phyloP scores from a whole-genome alignment of 2,888 invertebrate genomes.

The Criorhina ranunculi region DNA sequence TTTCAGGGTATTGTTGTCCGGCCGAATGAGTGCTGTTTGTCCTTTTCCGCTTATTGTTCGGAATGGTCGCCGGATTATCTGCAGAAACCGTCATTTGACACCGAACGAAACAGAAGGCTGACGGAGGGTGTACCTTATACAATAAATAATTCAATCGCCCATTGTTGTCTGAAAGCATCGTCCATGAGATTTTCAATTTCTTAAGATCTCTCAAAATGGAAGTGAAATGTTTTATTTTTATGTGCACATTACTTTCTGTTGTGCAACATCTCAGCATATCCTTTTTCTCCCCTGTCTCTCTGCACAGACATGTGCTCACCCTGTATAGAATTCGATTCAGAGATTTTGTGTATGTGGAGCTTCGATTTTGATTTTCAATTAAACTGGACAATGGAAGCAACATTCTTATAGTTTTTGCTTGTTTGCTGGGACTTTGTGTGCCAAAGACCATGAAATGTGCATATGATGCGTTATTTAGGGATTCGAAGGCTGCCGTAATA shows the following conservation, averaged over 20 bases:
- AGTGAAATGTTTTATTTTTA: conserved; percentile 74
- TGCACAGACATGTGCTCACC: conserved; percentile 2
- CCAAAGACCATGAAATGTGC: conserved; percentile 70
- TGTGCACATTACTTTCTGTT: conserved; percentile 72
- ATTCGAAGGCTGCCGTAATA: conserved; percentile 54
- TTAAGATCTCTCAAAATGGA: conserved; percentile 67
- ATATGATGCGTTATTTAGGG: conserved; percentile 72
- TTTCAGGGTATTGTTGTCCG: conserved; percentile 62
- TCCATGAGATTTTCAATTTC: conserved; percentile 71
- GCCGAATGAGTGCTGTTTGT: conserved; percentile 54
- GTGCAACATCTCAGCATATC: conserved; percentile 71
- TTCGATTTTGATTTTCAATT: conserved; percentile 75
- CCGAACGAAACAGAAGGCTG: conserved; percentile 44
- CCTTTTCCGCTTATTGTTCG: conserved; percentile 61
- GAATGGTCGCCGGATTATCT: conserved; percentile 54
- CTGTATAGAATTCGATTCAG: conserved; percentile 51
- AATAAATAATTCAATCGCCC: conserved; percentile 68
- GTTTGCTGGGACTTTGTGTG: conserved; percentile 28
- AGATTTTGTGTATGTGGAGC: conserved; percentile 48
- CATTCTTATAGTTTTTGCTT: conserved; percentile 57
- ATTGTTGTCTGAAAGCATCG: conserved; percentile 72
- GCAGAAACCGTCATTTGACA: conserved; percentile 66
- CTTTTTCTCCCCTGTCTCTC: background rate
- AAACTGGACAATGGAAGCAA: conserved; percentile 63
- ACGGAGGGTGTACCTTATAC: conserved; percentile 49